These are phyloP conservation scores for Ochropacha duplaris DNA, from an alignment of 2,888 invertebrate genomes.

Conservation along the genomic window DNA sequence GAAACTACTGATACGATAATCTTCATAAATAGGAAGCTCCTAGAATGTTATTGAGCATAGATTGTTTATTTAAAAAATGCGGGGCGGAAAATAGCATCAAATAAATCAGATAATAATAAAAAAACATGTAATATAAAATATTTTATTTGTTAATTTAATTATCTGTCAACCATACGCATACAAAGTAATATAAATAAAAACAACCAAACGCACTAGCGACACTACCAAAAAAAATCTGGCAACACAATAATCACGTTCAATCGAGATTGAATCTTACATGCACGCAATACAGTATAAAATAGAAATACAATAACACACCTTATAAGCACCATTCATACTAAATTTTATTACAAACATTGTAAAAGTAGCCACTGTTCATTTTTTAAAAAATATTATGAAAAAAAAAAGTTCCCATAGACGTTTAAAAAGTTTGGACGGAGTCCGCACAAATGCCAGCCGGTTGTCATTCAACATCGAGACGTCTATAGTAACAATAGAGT, in stretches of 20 bases:
- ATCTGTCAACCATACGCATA: slow-evolving; percentile 11
- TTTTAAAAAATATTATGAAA: too few species aligned
- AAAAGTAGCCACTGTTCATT: neutral
- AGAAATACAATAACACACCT: neutral
- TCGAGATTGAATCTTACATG: slow-evolving; percentile 8
- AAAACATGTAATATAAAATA: neutral
- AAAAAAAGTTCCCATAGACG: too few species aligned
- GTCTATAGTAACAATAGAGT: too few species aligned
- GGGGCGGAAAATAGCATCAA: too few species aligned
- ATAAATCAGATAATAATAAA: slow-evolving; percentile 12
- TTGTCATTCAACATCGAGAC: too few species aligned
- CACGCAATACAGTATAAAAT: slow-evolving; percentile 4
- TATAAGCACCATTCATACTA: slow-evolving; percentile 20
- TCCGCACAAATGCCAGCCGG: too few species aligned
- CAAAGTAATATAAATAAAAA: slow-evolving; percentile 7
- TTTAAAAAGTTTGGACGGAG: too few species aligned
- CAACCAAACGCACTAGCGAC: slow-evolving; percentile 14
- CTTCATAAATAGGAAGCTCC: too few species aligned
- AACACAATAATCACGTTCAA: slow-evolving; percentile 15
- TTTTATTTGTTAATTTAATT: slow-evolving; percentile 3
- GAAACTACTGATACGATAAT: too few species aligned
- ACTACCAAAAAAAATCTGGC: slow-evolving; percentile 18
- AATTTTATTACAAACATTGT: neutral
- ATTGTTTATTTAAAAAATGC: too few species aligned
- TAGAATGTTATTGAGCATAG: too few species aligned